Evolutionary conservation across 2,797 vertebrate species (phyloP), one percentile per base, ranked within the genome.

Genomic region (Tiaroga cobitis): DNA sequence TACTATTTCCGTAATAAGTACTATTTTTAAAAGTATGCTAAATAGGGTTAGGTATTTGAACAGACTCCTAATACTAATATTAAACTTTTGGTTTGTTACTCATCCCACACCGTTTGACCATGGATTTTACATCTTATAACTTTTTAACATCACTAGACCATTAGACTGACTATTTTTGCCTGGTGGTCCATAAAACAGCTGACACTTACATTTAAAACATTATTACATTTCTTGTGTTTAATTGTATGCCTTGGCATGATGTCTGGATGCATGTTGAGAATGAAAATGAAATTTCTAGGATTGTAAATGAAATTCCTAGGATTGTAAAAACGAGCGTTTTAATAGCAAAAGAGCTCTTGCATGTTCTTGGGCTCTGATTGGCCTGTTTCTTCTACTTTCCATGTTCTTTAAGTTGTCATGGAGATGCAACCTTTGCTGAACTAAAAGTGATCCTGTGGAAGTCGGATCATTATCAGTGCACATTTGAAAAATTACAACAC

Each of bases 391-490:
- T 83, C 79, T 67, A 9, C 61, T 87, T 76, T 82, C 80, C 56
- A 81, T 61, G 72, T 80, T 89, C 86, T 85, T 85, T 81, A 90
- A 89, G 91, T 92, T 91, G 91, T 92, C 92, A 92, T 93, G 91
- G 91, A 87, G 81, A 93, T 89, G 88, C 89, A 92, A 91, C 92
- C 91, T 93, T 91, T 90, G 86, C 65, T 86, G 88, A 89, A 90
- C 86, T 90, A 85, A 85, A 80, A 87, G 75, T 89, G 87, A 90
- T 89, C 87, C 84, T 86, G 82, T 87, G 85, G 83, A 91, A 88
- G 85, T 90, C 87, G 82, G 81, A 92, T 91, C 88, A 88, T 91
- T 90, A 93, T 90, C 82, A 80, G 61, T 83, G 82, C 89, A 88
- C 56, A 37, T 89, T 87, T 87, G 87, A 73, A 86, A 88, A 90